Conservation (phyloP, 1,140 invertebrate genomes). For the Brachionus calyciflorus region DNA sequence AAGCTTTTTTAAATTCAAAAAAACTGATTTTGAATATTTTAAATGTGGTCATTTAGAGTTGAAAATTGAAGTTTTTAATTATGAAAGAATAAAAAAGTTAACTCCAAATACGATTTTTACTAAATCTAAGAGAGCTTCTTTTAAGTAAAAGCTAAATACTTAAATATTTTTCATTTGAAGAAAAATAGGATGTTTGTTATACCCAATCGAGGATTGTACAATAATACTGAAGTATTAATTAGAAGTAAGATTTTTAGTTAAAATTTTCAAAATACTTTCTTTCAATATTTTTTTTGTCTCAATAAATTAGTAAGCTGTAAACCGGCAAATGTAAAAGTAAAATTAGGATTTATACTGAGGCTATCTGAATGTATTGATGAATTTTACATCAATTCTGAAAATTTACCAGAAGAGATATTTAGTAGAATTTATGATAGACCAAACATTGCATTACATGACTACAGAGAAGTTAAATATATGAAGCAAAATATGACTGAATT, state of each 20-base stretch:
- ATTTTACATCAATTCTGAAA: slow-evolving; percentile 10
- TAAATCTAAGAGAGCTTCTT: no score
- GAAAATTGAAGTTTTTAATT: no score
- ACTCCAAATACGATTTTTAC: no score
- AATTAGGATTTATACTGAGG: slow-evolving; percentile 19
- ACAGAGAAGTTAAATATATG: slow-evolving; percentile 29
- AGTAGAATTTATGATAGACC: background rate
- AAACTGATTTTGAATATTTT: no score
- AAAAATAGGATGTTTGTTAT: background rate
- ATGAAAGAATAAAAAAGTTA: no score
- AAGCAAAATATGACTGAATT: slow-evolving; percentile 15
- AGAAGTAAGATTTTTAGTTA: background rate
- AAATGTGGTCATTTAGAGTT: no score
- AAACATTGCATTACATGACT: background rate
- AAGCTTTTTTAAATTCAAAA: no score
- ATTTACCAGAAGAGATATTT: background rate
- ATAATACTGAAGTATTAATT: background rate
- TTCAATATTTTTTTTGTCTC: background rate
- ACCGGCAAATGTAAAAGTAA: background rate
- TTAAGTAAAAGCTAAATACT: no score
- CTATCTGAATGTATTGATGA: slow-evolving; percentile 30
- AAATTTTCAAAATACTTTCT: background rate
- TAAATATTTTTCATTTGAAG: background rate
- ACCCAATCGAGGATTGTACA: slow-evolving; percentile 21
- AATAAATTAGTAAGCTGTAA: background rate